Percentiles rank a stretch among this genome's conserved stretches.
Evolutionary conservation across 1,140 invertebrate species (phyloP).

Genomic region (Liolophura sinensis): DNA sequence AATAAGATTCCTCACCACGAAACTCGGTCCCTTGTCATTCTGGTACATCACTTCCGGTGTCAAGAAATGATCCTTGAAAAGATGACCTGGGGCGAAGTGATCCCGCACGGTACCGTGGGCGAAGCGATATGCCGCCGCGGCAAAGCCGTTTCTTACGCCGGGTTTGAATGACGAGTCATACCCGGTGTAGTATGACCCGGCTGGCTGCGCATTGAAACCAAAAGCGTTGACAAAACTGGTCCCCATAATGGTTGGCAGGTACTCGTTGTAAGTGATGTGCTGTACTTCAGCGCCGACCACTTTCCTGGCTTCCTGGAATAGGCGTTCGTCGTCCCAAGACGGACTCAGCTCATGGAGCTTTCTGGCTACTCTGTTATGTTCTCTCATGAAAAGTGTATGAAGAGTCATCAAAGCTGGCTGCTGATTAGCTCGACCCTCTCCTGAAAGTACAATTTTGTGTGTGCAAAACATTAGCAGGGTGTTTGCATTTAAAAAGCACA

Average conservation of each 20-base stretch:
- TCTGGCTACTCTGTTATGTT: constrained; percentile 88
- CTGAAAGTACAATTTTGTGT: constrained; percentile 57
- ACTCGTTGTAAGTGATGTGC: constrained; percentile 91
- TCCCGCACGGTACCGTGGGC: neutral
- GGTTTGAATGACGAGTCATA: neutral
- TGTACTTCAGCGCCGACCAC: constrained; percentile 93
- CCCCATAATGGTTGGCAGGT: constrained; percentile 83
- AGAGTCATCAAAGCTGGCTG: constrained; percentile 83
- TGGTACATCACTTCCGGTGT: too few relatives aligned
- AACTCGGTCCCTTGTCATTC: too few relatives aligned
- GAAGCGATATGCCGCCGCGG: too few relatives aligned
- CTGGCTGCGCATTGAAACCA: too few relatives aligned
- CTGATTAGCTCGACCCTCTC: constrained; percentile 82
- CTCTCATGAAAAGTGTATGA: constrained; percentile 93
- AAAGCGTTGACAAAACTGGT: neutral
- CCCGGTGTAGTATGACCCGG: too few relatives aligned
- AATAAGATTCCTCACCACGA: too few relatives aligned
- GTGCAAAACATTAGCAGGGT: too few relatives aligned
- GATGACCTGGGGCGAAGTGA: too few relatives aligned
- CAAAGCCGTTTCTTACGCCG: neutral
- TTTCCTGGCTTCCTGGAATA: constrained; percentile 67
- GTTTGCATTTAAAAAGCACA: too few relatives aligned
- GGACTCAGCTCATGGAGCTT: constrained; percentile 78
- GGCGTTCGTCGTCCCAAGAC: constrained; percentile 79
- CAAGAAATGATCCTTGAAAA: too few relatives aligned